These are phyloP conservation scores for Allolobophora icterica DNA, from an alignment of 2,888 invertebrate genomes.

Conservation along the genomic window DNA sequence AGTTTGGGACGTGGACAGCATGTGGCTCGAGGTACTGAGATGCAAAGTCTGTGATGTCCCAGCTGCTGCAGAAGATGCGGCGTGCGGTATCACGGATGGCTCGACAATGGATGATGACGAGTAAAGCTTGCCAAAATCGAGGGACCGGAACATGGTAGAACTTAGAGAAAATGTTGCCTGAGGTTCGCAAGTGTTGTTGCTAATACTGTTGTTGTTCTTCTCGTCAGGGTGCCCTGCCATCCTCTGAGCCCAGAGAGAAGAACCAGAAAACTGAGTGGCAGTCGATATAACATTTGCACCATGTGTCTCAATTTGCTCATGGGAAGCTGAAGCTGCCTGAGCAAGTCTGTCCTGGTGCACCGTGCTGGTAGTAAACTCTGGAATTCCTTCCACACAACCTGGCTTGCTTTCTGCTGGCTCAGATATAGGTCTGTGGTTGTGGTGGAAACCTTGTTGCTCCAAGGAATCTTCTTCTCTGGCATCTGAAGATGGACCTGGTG, in stretches of 20 bases:
- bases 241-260: background rate
- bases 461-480: background rate
- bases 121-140: slow-evolving; percentile 12
- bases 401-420: slow-evolving; percentile 3
- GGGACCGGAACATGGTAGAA: background rate
- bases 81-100: background rate
- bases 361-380: background rate
- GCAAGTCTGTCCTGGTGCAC: background rate
- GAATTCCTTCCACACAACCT: background rate
- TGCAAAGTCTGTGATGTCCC: background rate
- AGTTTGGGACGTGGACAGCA: background rate
- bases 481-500: background rate
- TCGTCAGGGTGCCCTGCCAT: background rate
- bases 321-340: background rate
- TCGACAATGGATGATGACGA: background rate
- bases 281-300: background rate
- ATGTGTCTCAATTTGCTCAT: background rate
- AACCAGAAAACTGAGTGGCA: background rate
- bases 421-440: background rate
- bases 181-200: background rate
- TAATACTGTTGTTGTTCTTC: slow-evolving; percentile 27
- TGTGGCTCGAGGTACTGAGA: slow-evolving; percentile 19
- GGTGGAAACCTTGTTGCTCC: background rate
- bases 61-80: slow-evolving; percentile 20
- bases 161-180: background rate